Base-by-base conservation (phyloP, 2,797 vertebrate genomes). In the Eremophila alpestris region DNA sequence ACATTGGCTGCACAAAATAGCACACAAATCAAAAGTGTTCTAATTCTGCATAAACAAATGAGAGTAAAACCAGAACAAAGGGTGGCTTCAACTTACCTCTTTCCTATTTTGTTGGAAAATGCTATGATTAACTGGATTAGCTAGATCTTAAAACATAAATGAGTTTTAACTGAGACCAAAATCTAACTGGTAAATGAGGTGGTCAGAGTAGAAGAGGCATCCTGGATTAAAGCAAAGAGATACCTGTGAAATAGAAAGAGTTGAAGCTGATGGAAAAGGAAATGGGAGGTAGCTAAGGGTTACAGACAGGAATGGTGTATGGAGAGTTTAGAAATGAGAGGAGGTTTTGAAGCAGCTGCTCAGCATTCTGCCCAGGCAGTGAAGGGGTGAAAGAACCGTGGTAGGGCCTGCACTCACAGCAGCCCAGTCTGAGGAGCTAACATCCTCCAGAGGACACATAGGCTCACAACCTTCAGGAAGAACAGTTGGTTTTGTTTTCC, bases 341-440 rank as follows among this genome's bases (percentile, higher is more conserved):
- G 19, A 51, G 23, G 12, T 24, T 83, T 78, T 68, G 43, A 64
- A 88, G 63, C 32, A 79, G 45, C 12, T 79, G 20, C 30, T 83
- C 63, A 55, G 27, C 8, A 19, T 46, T 4, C 2, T 71, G 27
- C 29, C 27, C 10, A 38, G 76, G 34, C 32, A 78, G 29, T 15
- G 59, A 73, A 62, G 24, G 8, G 46, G 17, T 0, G 0, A 40
- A 56, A 73, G 17, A 75, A n/a, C n/a, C n/a, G n/a, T n/a, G n/a
- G n/a, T n/a, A n/a, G n/a, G n/a, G n/a, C n/a, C n/a, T n/a, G n/a
- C n/a, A n/a, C n/a, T n/a, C n/a, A n/a, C n/a, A n/a, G n/a, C n/a
- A n/a, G n/a, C n/a, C n/a, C n/a, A n/a, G n/a, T n/a, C n/a, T n/a
- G n/a, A n/a, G n/a, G n/a, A n/a, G n/a, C n/a, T n/a, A n/a, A n/a